These are phyloP conservation scores for Hylia prasina DNA, from an alignment of 2,113 vertebrate species.

Conservation along the genomic window DNA sequence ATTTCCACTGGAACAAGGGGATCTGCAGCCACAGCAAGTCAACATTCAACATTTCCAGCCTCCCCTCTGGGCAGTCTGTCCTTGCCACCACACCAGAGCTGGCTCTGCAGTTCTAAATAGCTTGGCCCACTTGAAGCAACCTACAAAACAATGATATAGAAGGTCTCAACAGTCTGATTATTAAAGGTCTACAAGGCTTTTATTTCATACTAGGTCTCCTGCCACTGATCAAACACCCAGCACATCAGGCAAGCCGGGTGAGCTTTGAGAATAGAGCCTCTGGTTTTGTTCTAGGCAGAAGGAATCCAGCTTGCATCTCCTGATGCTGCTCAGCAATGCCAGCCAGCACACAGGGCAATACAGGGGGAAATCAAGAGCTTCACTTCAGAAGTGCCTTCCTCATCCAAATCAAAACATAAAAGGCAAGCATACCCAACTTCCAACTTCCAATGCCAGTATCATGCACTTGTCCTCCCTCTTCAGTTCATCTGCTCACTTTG, in stretches of 20 bases:
- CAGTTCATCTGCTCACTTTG: neutral
- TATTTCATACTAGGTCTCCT: neutral
- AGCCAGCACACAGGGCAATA: neutral
- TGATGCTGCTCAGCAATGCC: neutral
- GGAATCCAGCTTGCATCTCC: neutral
- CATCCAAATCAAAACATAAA: neutral
- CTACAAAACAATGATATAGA: neutral
- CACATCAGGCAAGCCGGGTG: accelerated
- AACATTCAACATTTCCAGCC: neutral
- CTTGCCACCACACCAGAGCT: neutral
- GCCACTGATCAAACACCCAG: neutral
- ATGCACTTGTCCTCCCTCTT: neutral
- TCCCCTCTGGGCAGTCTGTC: neutral
- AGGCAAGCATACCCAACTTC: neutral
- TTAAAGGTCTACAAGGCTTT: neutral
- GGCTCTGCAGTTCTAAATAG: neutral
- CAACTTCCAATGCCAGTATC: neutral
- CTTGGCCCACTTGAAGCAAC: neutral
- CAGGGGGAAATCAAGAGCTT: neutral
- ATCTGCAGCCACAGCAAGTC: neutral
- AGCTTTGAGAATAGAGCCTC: neutral
- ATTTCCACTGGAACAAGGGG: neutral
- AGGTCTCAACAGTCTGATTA: neutral
- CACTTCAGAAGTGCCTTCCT: neutral
- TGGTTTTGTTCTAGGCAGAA: neutral